A percentile compares a stretch with the other conserved stretches of the same genome.
Conservation (phyloP, 2,888 invertebrate species). For the Didymodactylos carnosus region DNA sequence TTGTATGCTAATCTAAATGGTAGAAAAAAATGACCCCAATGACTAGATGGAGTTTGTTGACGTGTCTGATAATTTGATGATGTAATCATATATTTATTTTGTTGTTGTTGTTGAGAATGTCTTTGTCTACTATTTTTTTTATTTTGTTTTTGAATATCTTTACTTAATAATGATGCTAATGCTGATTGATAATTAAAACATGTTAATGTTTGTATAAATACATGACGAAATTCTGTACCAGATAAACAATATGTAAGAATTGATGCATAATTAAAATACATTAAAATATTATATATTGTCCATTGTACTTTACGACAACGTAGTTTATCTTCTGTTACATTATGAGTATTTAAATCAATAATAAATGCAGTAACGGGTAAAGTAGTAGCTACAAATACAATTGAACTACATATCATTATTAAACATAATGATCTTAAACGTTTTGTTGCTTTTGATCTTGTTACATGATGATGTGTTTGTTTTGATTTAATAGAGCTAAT, state of each 20-base stretch:
- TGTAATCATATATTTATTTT: no score
- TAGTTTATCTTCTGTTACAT: background rate
- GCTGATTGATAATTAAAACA: no score
- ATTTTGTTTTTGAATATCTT: no score
- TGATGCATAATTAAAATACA: background rate
- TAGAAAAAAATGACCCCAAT: no score
- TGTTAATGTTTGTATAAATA: background rate
- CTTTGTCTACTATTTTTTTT: no score
- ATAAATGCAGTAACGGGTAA: background rate
- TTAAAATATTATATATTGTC: background rate
- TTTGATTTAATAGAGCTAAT: background rate
- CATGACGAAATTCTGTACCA: background rate
- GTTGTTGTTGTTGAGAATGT: no score
- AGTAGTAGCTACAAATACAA: background rate
- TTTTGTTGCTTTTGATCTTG: background rate
- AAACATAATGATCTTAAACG: background rate
- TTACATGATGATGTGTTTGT: background rate
- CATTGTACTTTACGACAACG: background rate
- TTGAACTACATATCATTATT: background rate
- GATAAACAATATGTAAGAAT: background rate
- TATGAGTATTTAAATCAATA: background rate
- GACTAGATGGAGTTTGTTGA: no score
- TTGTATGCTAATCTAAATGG: no score
- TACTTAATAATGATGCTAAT: no score
- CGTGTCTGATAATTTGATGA: no score